Base-by-base conservation (phyloP, 2,113 vertebrate species). In the Struthidea cinerea region DNA sequence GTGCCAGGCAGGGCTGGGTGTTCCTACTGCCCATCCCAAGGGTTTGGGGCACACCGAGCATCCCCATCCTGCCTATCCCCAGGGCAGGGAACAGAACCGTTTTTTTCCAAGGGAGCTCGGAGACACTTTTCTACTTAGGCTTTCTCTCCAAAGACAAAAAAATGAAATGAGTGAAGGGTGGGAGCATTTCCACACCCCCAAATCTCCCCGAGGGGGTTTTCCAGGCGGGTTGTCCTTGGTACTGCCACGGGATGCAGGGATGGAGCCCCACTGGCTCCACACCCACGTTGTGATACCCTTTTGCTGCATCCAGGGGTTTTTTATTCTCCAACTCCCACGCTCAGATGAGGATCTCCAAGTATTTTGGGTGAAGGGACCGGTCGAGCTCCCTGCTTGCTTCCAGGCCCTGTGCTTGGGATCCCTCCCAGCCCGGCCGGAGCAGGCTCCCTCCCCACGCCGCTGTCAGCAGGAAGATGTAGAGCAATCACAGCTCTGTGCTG, bases 401-500 rank as follows among this genome's bases (percentile, higher is more conserved):
- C 68, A 44, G n/a, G 19, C 75, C 68, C 30, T 0, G 6, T 7
- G 18, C 18, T 32, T 13, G 81, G 60, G 73, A 7, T 95, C 30
- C 20, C 71, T 64, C 46, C 67, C 75, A 17, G 39, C 76, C 55
- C 3, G 9, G 49, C 60, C 13, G 0, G 74, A 11, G 32, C 2
- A 0, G 64, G 68, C 61, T 83, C 68, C 87, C 94, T 84, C 92
- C 89, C 84, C 5, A 8, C 4, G 8, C 87, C 2, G 10, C 96
- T 94, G 96, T 97, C 96, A 88, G 93, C 75, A 79, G 59, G 95
- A 97, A 97, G 97, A 97, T 87, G 92, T 95, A 97, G 94, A 97
- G 94, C 97, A 92, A 98, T 97, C 97, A 89, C 95, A 94, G 96
- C 95, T 93, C 97, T 92, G 94, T 95, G 97, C 98, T 76, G 96